Conservation (phyloP, 2,888 invertebrate species). For the Zeuzera pyrina region DNA sequence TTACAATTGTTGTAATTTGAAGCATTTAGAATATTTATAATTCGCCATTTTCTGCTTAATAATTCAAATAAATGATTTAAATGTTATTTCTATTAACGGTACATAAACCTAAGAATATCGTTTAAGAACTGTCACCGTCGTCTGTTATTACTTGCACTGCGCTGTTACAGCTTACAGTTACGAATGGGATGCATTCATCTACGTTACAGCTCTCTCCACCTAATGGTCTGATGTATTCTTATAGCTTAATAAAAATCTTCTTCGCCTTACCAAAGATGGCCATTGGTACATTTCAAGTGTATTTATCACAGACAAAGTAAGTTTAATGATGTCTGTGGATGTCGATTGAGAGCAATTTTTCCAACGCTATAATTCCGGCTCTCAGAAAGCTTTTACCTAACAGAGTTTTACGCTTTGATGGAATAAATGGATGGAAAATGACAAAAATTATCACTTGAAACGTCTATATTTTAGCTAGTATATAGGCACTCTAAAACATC, state of each 20-base stretch:
- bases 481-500: too few species aligned
- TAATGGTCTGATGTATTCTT: constrained; percentile 59
- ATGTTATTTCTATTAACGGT: too few species aligned
- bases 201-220: constrained; percentile 43
- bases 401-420: constrained; percentile 24
- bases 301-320: constrained; percentile 25
- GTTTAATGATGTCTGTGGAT: constrained; percentile 27
- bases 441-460: too few species aligned
- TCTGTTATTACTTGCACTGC: constrained; percentile 20
- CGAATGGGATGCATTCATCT: constrained; percentile 52
- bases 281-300: constrained; percentile 12
- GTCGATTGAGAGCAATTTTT: constrained; percentile 25
- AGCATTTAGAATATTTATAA: too few species aligned
- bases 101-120: too few species aligned
- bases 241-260: constrained; percentile 44
- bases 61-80: too few species aligned
- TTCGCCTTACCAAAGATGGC: constrained; percentile 9
- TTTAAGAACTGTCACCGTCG: constrained; percentile 21
- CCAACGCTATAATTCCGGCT: constrained; percentile 23
- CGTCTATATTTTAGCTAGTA: too few species aligned
- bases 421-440: neutral
- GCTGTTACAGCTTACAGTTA: constrained; percentile 15
- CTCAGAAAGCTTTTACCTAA: constrained; percentile 41
- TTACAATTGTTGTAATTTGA: too few species aligned
- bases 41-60: too few species aligned